Evolutionary conservation across 2,797 vertebrate species (phyloP).

Genomic region (Rhinella marina): DNA sequence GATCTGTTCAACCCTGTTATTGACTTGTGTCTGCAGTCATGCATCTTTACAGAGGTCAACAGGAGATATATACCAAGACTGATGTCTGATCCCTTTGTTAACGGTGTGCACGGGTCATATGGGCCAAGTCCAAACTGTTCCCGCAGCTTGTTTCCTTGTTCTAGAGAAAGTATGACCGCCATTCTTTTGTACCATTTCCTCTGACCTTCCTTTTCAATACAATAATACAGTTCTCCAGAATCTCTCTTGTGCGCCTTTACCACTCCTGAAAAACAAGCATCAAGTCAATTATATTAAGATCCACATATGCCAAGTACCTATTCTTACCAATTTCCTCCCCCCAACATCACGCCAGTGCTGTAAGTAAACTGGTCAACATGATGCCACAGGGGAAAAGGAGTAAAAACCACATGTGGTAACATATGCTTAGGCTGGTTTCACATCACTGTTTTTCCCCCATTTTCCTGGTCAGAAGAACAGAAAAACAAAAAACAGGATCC

Average conservation of each 20-base stretch:
- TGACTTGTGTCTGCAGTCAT: neutral
- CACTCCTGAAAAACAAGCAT: constrained; percentile 76
- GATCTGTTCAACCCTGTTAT: too few species aligned
- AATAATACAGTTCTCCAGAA: constrained; percentile 88
- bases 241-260: constrained; percentile 88
- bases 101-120: constrained; percentile 83
- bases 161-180: constrained; percentile 90
- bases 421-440: too few species aligned
- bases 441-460: too few species aligned
- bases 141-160: constrained; percentile 91
- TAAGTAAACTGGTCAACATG: too few species aligned
- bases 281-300: neutral
- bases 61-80: constrained; percentile 84
- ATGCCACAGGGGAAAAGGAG: too few species aligned
- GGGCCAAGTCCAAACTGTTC: constrained; percentile 94
- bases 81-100: constrained; percentile 94
- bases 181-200: constrained; percentile 90
- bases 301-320: neutral
- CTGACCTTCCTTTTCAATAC: constrained; percentile 90
- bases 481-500: too few species aligned
- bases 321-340: too few species aligned
- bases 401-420: too few species aligned
- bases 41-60: neutral
- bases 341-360: too few species aligned
- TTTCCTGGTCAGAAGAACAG: too few species aligned